These are phyloP conservation scores for Morone chrysops DNA, from an alignment of 2,113 vertebrate species.

Conservation along the genomic window DNA sequence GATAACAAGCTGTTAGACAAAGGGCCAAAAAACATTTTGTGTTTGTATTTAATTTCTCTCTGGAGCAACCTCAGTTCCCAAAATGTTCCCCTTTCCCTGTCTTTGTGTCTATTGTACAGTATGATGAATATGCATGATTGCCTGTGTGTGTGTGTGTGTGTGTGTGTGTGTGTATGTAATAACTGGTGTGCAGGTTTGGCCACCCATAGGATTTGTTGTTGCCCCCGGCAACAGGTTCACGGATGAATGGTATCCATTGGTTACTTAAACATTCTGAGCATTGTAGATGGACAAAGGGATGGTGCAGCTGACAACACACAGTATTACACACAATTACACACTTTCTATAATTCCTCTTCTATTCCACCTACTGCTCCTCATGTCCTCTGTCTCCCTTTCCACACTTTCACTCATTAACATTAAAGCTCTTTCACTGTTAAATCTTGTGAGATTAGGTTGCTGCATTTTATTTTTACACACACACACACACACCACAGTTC, in stretches of 20 bases:
- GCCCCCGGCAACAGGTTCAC: constrained; percentile 61
- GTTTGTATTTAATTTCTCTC: neutral
- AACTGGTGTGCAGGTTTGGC: constrained; percentile 23
- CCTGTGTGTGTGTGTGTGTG: neutral
- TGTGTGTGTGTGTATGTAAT: neutral
- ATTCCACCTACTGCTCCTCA: too few species aligned
- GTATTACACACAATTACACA: too few species aligned
- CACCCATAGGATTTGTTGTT: constrained; percentile 54
- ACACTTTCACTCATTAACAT: neutral
- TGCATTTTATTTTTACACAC: too few species aligned
- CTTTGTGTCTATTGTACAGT: constrained; percentile 17
- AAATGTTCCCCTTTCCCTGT: neutral
- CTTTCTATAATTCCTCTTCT: too few species aligned
- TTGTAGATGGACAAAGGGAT: constrained; percentile 17
- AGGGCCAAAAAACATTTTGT: neutral
- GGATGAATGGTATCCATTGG: constrained; percentile 54
- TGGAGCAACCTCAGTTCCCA: neutral
- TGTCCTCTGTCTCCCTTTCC: neutral
- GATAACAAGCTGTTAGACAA: constrained; percentile 37
- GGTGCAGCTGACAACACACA: constrained; percentile 7
- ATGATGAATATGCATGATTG: constrained; percentile 27
- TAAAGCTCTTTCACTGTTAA: neutral
- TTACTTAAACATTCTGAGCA: constrained; percentile 57
- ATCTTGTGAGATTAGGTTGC: neutral
- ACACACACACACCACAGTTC: too few species aligned